Conservation (phyloP, 1,140 invertebrate species). For the Ctenoplectra terminalis region DNA sequence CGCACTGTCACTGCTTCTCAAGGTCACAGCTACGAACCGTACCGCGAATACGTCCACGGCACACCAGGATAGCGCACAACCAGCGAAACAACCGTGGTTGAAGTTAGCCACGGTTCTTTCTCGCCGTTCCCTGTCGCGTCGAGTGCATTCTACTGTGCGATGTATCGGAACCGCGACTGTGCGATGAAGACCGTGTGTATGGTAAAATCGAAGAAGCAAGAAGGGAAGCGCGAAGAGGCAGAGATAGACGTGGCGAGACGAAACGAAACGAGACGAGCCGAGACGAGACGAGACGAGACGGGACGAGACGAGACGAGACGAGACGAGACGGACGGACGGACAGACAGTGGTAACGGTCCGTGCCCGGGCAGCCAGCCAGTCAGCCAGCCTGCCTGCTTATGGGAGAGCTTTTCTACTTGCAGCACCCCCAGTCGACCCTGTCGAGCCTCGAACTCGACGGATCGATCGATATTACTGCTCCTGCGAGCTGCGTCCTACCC, state of each 20-base stretch:
- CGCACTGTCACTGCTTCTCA: slow-evolving; percentile 59
- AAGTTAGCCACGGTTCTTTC: not conserved
- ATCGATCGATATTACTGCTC: slow-evolving; percentile 82
- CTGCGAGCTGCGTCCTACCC: slow-evolving; percentile 73
- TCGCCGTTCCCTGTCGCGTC: not conserved
- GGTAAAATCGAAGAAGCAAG: not conserved
- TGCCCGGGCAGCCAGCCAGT: slow-evolving; percentile 65
- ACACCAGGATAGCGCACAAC: not conserved
- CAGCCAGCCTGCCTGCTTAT: slow-evolving; percentile 65
- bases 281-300: not conserved
- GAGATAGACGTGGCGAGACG: not conserved
- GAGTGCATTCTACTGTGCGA: not conserved
- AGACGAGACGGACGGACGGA: slow-evolving; percentile 41
- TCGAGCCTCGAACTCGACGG: slow-evolving; percentile 70
- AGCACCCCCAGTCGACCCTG: slow-evolving; percentile 64
- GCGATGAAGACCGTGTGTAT: not conserved
- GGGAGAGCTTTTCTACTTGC: slow-evolving; percentile 58
- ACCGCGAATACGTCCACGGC: not conserved
- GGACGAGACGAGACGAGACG: not conserved
- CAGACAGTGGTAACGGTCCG: slow-evolving; percentile 59
- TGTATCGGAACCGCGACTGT: not conserved
- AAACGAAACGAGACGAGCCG: not conserved
- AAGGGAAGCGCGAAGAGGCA: not conserved
- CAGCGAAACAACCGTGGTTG: not conserved
- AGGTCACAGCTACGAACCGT: slow-evolving; percentile 30